Evolutionary conservation across 1,140 invertebrate genomes (phyloP).

Genomic region (Pollicipes pollicipes): DNA sequence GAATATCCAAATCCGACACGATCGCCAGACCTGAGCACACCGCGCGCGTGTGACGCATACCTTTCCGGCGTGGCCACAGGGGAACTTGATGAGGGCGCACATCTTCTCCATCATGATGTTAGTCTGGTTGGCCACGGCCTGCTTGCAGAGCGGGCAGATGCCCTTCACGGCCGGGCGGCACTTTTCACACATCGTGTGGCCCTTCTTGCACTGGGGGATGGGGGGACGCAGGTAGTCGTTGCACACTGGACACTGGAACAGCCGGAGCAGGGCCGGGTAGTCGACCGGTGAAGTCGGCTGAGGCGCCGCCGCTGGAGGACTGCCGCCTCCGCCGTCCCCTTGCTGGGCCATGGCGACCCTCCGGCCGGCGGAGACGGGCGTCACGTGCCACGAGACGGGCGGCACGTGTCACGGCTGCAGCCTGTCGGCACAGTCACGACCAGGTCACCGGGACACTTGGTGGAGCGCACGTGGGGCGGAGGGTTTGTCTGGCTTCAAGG

Average conservation of each 20-base stretch:
- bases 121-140: constrained; percentile 17
- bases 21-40: too few relatives aligned
- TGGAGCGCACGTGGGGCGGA: too few relatives aligned
- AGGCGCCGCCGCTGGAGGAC: constrained; percentile 11
- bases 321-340: constrained; percentile 14
- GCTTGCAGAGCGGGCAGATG: constrained; percentile 18
- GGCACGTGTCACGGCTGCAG: too few relatives aligned
- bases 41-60: too few relatives aligned
- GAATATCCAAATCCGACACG: too few relatives aligned
- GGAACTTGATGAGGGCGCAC: constrained; percentile 4
- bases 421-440: too few relatives aligned
- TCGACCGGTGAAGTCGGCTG: constrained; percentile 12
- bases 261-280: constrained; percentile 18
- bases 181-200: constrained; percentile 17
- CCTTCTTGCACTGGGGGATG: constrained; percentile 19
- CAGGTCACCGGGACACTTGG: too few relatives aligned
- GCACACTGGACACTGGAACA: constrained; percentile 19
- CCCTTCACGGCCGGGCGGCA: constrained; percentile 16
- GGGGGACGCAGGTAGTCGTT: constrained; percentile 16
- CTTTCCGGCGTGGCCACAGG: not conserved
- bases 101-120: constrained; percentile 21
- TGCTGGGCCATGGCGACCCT: constrained; percentile 13
- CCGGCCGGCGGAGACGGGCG: constrained; percentile 4
- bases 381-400: too few relatives aligned
- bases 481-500: too few relatives aligned